Evolutionary conservation across 2,113 vertebrate genomes (phyloP).

Genomic region (Canis aureus): DNA sequence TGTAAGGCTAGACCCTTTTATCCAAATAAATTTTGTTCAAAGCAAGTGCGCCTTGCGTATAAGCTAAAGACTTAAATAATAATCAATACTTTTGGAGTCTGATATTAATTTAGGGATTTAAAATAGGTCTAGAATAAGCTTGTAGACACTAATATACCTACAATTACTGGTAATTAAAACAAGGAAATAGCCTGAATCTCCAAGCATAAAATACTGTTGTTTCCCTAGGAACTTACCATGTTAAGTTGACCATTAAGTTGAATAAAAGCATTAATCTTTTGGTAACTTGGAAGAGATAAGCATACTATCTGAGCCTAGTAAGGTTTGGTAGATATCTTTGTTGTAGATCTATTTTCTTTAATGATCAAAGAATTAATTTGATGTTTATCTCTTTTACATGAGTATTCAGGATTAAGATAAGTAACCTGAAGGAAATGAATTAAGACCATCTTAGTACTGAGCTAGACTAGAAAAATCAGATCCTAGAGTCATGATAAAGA

Average conservation of each 20-base stretch:
- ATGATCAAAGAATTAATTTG: not conserved
- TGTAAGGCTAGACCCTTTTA: not conserved
- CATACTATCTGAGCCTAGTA: not conserved
- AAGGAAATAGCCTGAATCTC: not conserved
- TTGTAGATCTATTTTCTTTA: not conserved
- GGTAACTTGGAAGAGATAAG: not conserved
- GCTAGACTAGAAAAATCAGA: not conserved
- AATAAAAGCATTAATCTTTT: not conserved
- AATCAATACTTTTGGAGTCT: not conserved
- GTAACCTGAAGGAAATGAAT: not conserved
- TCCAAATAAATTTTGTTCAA: constrained; percentile 11
- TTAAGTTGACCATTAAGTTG: not conserved
- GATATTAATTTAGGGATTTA: not conserved
- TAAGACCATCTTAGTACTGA: constrained; percentile 6
- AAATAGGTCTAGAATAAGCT: not conserved
- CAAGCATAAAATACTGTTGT: not conserved
- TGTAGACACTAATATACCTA: not conserved
- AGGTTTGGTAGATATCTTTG: constrained; percentile 13
- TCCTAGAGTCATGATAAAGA: not conserved
- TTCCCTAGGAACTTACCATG: not conserved
- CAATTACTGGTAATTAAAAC: constrained; percentile 25
- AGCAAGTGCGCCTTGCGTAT: not conserved
- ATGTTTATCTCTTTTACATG: not conserved
- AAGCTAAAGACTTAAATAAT: not conserved
- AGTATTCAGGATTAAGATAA: constrained; percentile 21